Evolutionary conservation across 2,797 vertebrate species (phyloP).

Genomic region (Lophotriccus pileatus): DNA sequence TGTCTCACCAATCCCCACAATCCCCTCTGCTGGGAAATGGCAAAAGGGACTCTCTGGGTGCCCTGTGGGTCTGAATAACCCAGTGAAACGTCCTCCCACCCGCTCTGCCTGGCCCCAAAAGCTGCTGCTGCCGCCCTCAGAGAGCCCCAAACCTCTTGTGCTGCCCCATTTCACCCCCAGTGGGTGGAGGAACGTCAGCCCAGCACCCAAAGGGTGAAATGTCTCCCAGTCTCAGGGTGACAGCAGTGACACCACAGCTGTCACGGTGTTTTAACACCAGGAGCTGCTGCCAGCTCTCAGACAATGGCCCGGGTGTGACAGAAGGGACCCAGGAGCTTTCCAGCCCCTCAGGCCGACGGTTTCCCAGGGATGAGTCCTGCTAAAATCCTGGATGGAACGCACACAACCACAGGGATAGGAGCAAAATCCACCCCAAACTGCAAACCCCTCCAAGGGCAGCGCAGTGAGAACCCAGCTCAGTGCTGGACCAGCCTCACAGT

Average conservation of each 20-base stretch:
- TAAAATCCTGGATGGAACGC: fast-evolving
- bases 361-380: not conserved
- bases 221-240: not conserved
- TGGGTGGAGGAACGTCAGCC: not conserved
- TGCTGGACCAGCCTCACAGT: not conserved
- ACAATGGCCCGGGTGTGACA: constrained; percentile 15
- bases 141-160: not conserved
- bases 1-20: not conserved
- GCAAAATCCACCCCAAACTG: not conserved
- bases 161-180: not conserved
- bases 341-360: not conserved
- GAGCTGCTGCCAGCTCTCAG: not conserved
- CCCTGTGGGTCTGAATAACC: not conserved
- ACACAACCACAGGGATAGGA: not conserved
- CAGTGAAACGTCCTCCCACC: not conserved
- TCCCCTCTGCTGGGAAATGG: not conserved
- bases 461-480: not conserved
- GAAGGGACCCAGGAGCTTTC: not conserved
- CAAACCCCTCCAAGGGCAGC: not conserved
- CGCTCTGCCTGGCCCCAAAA: not conserved
- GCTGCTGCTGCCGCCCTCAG: not conserved
- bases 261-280: not conserved
- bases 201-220: not conserved
- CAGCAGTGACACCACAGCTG: not conserved
- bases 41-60: not conserved